phyloP scores from a whole-genome alignment of 2,888 invertebrate species.

The Catocala fraxini region DNA sequence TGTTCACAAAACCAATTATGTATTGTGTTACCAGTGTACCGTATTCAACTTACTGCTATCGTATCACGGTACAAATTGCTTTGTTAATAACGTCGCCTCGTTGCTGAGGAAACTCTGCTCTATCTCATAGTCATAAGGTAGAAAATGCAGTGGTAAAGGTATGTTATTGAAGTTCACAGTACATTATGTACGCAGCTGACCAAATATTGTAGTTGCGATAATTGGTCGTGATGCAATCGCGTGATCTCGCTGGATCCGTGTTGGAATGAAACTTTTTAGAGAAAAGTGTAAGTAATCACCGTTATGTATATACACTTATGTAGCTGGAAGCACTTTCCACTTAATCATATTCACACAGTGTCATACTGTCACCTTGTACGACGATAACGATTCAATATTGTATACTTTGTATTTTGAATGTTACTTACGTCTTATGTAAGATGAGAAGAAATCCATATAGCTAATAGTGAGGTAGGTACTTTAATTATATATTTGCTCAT shows the following conservation, averaged over 20 bases:
- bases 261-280: slow-evolving; percentile 45
- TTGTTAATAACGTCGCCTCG: slow-evolving; percentile 32
- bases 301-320: neutral
- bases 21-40: slow-evolving; percentile 32
- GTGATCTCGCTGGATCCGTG: slow-evolving; percentile 70
- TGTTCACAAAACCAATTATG: slow-evolving; percentile 60
- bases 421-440: neutral
- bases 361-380: no score
- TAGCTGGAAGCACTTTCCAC: no score
- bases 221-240: slow-evolving; percentile 86
- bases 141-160: slow-evolving; percentile 33
- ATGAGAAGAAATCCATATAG: neutral
- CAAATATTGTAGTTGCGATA: slow-evolving; percentile 86
- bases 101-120: slow-evolving; percentile 41
- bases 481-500: slow-evolving; percentile 4
- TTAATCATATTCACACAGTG: no score
- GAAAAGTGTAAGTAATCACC: slow-evolving; percentile 33
- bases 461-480: slow-evolving; percentile 5
- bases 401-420: neutral
- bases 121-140: slow-evolving; percentile 29
- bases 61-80: slow-evolving; percentile 59
- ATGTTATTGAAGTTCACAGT: slow-evolving; percentile 60
- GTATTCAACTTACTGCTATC: slow-evolving; percentile 55
- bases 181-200: slow-evolving; percentile 80
- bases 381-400: no score